Evolutionary conservation across 2,113 vertebrate species (phyloP).

Genomic region (Brachyhypopomus gauderio): DNA sequence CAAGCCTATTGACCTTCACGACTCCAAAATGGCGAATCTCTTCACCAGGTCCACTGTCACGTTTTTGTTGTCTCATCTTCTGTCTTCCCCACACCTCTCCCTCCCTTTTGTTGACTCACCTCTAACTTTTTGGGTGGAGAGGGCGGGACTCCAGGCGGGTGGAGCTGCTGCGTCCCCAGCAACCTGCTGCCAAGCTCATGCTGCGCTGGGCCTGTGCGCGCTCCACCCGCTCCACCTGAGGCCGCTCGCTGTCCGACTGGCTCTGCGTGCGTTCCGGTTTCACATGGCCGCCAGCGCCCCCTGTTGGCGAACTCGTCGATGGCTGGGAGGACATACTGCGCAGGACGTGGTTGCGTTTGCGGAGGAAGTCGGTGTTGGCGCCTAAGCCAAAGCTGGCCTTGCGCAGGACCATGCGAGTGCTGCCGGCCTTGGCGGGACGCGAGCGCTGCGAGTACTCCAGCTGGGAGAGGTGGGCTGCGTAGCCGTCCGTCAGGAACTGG

Average conservation of each 20-base stretch:
- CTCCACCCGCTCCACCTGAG: constrained; percentile 69
- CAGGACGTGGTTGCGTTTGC: constrained; percentile 92
- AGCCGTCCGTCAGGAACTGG: constrained; percentile 94
- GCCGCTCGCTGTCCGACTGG: constrained; percentile 84
- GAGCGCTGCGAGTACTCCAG: constrained; percentile 91
- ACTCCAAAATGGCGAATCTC: too few species aligned
- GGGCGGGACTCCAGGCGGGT: constrained; percentile 79
- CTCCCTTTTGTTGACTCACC: not conserved
- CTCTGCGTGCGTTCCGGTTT: constrained; percentile 90
- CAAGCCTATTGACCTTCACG: too few species aligned
- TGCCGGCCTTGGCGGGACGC: constrained; percentile 85
- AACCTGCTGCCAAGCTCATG: constrained; percentile 90
- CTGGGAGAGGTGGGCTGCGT: constrained; percentile 92
- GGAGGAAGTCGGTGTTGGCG: constrained; percentile 87
- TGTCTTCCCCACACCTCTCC: constrained; percentile 5
- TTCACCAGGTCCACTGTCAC: too few species aligned
- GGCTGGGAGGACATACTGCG: constrained; percentile 91
- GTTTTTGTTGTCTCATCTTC: constrained; percentile 11
- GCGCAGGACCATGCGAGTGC: constrained; percentile 88
- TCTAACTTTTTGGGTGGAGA: constrained; percentile 65
- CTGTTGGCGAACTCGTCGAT: constrained; percentile 32
- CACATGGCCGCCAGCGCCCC: constrained; percentile 81
- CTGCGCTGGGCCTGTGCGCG: constrained; percentile 88
- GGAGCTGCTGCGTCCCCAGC: constrained; percentile 88
- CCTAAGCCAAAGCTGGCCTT: constrained; percentile 95